Base-by-base conservation (phyloP, 1,140 invertebrate species). In the Drosophila micromelanica region DNA sequence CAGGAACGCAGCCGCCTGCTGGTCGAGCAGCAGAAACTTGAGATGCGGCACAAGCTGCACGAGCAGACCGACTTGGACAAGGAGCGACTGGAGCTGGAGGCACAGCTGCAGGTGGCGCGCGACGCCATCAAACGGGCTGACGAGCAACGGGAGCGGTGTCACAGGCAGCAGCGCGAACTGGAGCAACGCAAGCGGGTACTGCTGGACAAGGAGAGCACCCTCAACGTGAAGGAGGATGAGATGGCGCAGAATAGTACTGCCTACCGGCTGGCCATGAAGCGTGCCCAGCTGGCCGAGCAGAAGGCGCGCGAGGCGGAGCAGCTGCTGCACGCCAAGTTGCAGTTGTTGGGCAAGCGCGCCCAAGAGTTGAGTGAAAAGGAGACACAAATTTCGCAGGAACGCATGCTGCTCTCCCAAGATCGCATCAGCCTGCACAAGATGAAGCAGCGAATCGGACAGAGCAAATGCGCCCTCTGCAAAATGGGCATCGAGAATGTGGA, bases 41-140 rank as follows among this genome's bases (percentile, higher is more conserved):
- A 93, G 76, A 91, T 93, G 20, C 84, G 89, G 49, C 80, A 85
- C 27, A 91, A 92, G 59, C 74, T 93, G 4, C 74, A 90, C 59
- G 72, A 62, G 6, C 63, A 63, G 20, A 85, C 80, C 17, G 92
- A 78, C 13, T 30, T 77, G 3, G 87, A 93, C 61, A 90, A 87
- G 54, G 81, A 91, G 27, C 91, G 92, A 42, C 57, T 90, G 1
- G 93, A 94, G 78, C 64, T 93, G n/a, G 93, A 94, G 46, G 92
- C 93, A 1, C 92, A 93, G 5, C 84, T 93, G 3, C 84, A 93
- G 77, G 92, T 93, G 23, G 93, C 93, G 2, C 73, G 90, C 52
- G 92, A 93, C 74, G 91, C 93, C 1, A 90, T 93, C 0, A 91
- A 92, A 40, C 87, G 90, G 48, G 91, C 93, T 0, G 93, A 93